Evolutionary conservation across 2,113 vertebrate species (phyloP).

Genomic region (Mesembrinibis cayennensis): DNA sequence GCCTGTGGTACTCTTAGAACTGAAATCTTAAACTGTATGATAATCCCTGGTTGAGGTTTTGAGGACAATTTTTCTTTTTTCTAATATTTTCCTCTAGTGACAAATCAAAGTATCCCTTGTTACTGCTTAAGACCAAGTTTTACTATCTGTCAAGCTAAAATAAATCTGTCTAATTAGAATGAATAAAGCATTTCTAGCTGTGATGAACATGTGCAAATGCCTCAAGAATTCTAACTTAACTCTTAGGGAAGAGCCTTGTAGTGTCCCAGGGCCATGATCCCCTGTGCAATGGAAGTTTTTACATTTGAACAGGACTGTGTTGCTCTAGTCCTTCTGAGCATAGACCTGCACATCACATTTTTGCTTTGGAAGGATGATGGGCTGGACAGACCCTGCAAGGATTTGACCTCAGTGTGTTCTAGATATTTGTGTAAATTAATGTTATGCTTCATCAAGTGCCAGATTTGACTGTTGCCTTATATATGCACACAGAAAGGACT

Average conservation of each 20-base stretch:
- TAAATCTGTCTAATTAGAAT: neutral
- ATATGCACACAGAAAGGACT: accelerated
- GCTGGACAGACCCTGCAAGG: neutral
- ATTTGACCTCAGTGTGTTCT: neutral
- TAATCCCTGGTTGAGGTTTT: neutral
- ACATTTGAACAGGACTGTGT: neutral
- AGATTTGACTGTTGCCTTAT: no score
- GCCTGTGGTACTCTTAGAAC: neutral
- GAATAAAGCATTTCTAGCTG: neutral
- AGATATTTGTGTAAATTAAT: neutral
- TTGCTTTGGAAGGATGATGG: neutral
- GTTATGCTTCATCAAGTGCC: neutral
- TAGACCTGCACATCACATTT: neutral
- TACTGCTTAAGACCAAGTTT: neutral
- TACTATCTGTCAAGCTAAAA: neutral
- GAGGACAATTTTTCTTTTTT: neutral
- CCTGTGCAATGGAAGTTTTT: no score
- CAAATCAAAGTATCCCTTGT: neutral
- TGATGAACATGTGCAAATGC: neutral
- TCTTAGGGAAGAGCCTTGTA: neutral
- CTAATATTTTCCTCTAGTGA: neutral
- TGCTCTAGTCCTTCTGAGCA: neutral
- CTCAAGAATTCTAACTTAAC: neutral
- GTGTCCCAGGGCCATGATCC: accelerated
- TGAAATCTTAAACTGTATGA: neutral